Conservation (phyloP, 2,113 vertebrate genomes). For the Pagrus major region DNA sequence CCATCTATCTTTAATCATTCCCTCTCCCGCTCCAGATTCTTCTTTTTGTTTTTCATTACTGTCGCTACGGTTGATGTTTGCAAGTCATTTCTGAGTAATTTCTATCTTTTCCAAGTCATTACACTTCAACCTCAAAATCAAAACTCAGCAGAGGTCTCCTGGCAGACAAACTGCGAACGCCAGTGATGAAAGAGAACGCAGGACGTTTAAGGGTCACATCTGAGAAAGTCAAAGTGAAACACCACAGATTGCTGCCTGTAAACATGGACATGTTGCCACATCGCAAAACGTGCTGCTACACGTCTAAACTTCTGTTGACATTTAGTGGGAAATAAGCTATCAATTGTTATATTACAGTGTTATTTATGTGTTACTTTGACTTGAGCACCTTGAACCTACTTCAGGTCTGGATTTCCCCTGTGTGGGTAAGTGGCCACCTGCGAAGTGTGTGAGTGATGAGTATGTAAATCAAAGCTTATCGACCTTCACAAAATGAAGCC, state of each 20-base stretch:
- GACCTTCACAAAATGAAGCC: not conserved
- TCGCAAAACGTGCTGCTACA: constrained; percentile 36
- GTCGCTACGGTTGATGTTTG: constrained; percentile 44
- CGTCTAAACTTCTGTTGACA: constrained; percentile 31
- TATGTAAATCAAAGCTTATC: constrained; percentile 32
- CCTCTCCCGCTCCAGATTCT: constrained; percentile 33
- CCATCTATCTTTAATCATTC: constrained; percentile 43
- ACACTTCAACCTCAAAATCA: constrained; percentile 64
- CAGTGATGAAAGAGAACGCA: constrained; percentile 51
- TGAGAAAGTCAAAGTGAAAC: constrained; percentile 37
- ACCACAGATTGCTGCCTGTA: constrained; percentile 33
- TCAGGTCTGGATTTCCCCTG: constrained; percentile 25
- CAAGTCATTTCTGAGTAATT: constrained; percentile 63
- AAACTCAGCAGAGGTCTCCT: constrained; percentile 62
- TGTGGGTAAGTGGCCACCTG: constrained; percentile 28
- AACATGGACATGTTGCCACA: constrained; percentile 57
- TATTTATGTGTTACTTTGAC: constrained; percentile 29
- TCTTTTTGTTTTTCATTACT: constrained; percentile 35
- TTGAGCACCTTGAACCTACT: constrained; percentile 8
- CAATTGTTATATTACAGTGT: constrained; percentile 18
- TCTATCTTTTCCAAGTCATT: constrained; percentile 65
- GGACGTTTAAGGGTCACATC: constrained; percentile 50
- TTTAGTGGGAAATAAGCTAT: constrained; percentile 20
- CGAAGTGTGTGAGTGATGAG: not conserved
- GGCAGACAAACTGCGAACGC: constrained; percentile 48